Evolutionary conservation across 2,797 vertebrate species (phyloP), one percentile per base, ranked within the genome.

Genomic region (Gouania willdenowi): DNA sequence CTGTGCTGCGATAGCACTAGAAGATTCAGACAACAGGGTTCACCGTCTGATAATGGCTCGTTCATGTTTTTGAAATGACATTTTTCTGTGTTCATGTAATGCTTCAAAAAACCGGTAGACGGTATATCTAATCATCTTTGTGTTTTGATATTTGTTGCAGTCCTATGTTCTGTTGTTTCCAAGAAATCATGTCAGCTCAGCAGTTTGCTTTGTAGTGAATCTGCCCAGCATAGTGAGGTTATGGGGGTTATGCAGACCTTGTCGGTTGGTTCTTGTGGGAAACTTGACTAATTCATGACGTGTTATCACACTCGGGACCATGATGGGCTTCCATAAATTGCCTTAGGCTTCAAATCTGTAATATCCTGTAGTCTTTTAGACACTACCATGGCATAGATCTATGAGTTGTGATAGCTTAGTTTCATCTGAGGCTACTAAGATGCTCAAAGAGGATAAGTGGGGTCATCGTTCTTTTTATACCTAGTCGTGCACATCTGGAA

Each of bases 401-500:
- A 58, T 46, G 41, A 54, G 34, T 48, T 53, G 39, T 59, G 54
- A 67, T 32, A 45, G 45, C 36, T 13, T 8, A 11, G 58, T 62
- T 2, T 32, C 57, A 54, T 75, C 52, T 53, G 47, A 68, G 66
- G 53, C 47, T 37, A 15, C 59, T 66, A 38, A 66, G 37, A 65
- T 31, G 50, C 62, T 74, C 54, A 44, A 31, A 55, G 39, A 67
- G 31, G 64, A 57, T 76, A 70, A 79, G 73, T 63, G 1, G 2
- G 53, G 69, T 75, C 45, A 13, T 40, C 20, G 59, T 73, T 45
- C 68, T 62, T 80, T n/a, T 56, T 66, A 71, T 60, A 47, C 36
- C 5, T 46, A 52, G 36, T 63, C 3, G 21, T 45, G 65, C 71
- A 76, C 81, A 84, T 85, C 81, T 84, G 78, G 81, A 79, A 66